Evolutionary conservation across 2,113 vertebrate species (phyloP).

Genomic region (Eretmochelys imbricata): DNA sequence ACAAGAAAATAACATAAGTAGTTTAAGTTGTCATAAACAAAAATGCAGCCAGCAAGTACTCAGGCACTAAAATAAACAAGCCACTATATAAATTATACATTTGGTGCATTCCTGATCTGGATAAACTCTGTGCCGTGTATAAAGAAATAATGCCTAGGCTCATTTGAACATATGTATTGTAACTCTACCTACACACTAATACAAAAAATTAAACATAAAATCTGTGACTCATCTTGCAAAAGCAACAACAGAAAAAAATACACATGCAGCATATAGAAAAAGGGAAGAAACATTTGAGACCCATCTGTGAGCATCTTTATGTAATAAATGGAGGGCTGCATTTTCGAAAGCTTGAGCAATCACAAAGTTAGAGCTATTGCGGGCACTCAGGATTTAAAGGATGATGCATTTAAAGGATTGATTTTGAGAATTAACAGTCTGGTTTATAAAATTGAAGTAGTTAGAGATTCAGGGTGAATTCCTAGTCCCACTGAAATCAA

Average conservation of each 20-base stretch:
- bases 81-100: neutral
- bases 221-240: neutral
- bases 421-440: neutral
- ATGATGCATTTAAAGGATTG: neutral
- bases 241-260: neutral
- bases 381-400: neutral
- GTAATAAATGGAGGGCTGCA: rapidly evolving
- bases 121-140: rapidly evolving
- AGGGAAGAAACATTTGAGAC: neutral
- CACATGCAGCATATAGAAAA: neutral
- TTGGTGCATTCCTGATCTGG: neutral
- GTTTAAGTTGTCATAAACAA: neutral
- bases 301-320: neutral
- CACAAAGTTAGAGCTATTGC: neutral
- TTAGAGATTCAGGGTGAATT: conserved; percentile 22
- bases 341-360: neutral
- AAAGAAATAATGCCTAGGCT: rapidly evolving
- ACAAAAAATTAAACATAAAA: rapidly evolving
- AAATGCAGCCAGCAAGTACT: neutral
- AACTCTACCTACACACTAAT: neutral
- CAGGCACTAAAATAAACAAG: neutral
- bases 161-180: rapidly evolving
- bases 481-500: conserved; percentile 14
- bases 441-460: neutral
- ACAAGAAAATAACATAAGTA: neutral